Evolutionary conservation across 2,797 vertebrate species (phyloP), one percentile per base, ranked within the genome.

Genomic region (Xerus rutilus): DNA sequence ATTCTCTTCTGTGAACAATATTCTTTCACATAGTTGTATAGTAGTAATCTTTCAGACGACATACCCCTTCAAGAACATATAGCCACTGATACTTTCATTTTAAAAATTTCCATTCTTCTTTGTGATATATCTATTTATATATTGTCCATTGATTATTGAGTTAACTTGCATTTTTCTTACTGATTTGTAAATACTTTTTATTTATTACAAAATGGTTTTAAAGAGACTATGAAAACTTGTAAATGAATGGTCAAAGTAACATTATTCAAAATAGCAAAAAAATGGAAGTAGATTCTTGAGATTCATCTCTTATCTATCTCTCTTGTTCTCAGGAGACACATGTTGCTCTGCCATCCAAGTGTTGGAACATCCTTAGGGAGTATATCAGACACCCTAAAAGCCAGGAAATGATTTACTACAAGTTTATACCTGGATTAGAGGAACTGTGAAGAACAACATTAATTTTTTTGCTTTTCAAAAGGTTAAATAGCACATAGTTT

Each of bases 1-100:
- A 54, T 70, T 77, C 88, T 87, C 77, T 72, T 70, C 57, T 88
- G 39, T 72, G 84, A 87, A 77, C 70, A 91, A 72, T 43, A 78
- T 84, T 59, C 11, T 49, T 72, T 77, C 47, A 78, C 21, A 72
- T 39, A 57, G 30, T 64, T 47, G 8, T 77, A 91, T 28, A 87
- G 35, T 1, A 72, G 43, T 84, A 20, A 77, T 13, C 39, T 73
- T 83, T 70, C 23, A 15, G 77, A 91, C 45, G 30, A 39, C 25
- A 70, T 11, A 45, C 4, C 28, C 11, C 32, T 73, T 96, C 7
- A 67, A 73, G 21, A 85, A 87, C 43, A 86, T 5, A 69, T 0
- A 86, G 76, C 21, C 76, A 76, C 4, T 73, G 54, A 85, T 39
- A 62, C 28, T 76, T 54, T 28, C 28, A 62, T 8, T 83, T 70